Base-by-base conservation (phyloP, 1,140 invertebrate species). In the Brachionus asplanchnoidis region DNA sequence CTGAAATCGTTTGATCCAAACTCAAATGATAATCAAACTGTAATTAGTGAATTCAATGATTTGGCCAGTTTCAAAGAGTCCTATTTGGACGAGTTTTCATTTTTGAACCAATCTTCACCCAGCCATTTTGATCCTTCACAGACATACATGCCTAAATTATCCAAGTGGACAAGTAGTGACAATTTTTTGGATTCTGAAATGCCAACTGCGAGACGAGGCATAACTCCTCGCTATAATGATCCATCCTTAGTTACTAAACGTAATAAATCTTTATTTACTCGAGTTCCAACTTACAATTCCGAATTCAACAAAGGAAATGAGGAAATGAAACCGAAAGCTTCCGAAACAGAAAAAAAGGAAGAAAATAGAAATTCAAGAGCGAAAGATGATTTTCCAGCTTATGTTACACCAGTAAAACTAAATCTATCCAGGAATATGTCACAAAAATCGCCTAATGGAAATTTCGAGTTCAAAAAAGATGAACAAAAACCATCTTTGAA, bases 1-100 rank as follows among this genome's bases (percentile, higher is more conserved):
- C 23, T 82, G 8, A 60, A 68, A 44, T 82, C 79, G 5, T 82
- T 65, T 46, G 79, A 82, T 82, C 50, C 36, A 5, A 56, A 82
- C 28, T 77, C 73, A 28, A 46, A 50, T 50, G 73, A 77, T n/a
- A 70, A 36, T 26, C 40, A 77, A 77, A 77, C 73, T 50, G 73
- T 50, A 4, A 26, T 77, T 6, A 50, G 20, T n/a, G 73, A 77
- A 12, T 77, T 77, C 20, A 50, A 77, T 32, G 73, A 77, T 77
- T 26, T 77, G 46, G 44, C 40, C 0, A 77, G 73, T 28, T 50
- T 77, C 28, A 77, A 77, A 7, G 36, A 42, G 8, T 73, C 68
- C 8, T 42, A 17, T 73, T 73, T 73, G 40, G 68, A 73, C 6
- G 68, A 73, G 14, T 73, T 73, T 73, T 40, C 68, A 17, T 42